These are phyloP conservation scores for Propithecus coquereli DNA, from an alignment of 2,113 vertebrate genomes.

Conservation along the genomic window DNA sequence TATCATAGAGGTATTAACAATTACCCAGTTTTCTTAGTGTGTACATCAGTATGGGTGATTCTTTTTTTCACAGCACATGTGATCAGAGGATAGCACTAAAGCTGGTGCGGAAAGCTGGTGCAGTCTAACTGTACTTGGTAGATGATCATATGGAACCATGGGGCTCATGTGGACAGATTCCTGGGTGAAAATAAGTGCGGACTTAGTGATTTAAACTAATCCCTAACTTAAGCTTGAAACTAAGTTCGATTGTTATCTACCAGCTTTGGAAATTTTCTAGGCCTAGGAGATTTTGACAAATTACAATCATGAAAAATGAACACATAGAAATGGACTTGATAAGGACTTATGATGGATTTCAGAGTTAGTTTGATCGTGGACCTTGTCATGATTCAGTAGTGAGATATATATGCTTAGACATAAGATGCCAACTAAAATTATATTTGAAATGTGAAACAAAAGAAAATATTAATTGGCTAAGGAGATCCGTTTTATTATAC, in stretches of 20 bases:
- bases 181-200: neutral
- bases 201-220: slow-evolving; percentile 31
- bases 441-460: slow-evolving; percentile 47
- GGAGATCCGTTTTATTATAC: slow-evolving; percentile 30
- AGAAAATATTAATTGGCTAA: slow-evolving; percentile 54
- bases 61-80: neutral
- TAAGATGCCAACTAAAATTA: slow-evolving; percentile 50
- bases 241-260: slow-evolving; percentile 25
- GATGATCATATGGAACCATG: neutral
- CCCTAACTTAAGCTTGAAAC: neutral
- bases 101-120: fast-evolving
- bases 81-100: fast-evolving
- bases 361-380: neutral
- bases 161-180: neutral
- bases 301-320: slow-evolving; percentile 34
- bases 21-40: neutral
- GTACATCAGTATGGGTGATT: neutral
- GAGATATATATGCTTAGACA: slow-evolving; percentile 32
- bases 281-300: slow-evolving; percentile 23
- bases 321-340: neutral
- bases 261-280: slow-evolving; percentile 44
- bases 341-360: neutral
- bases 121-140: neutral
- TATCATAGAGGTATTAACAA: neutral
- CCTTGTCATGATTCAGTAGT: neutral